Base-by-base conservation (phyloP, 1,140 invertebrate species). In the Nymphalis io region DNA sequence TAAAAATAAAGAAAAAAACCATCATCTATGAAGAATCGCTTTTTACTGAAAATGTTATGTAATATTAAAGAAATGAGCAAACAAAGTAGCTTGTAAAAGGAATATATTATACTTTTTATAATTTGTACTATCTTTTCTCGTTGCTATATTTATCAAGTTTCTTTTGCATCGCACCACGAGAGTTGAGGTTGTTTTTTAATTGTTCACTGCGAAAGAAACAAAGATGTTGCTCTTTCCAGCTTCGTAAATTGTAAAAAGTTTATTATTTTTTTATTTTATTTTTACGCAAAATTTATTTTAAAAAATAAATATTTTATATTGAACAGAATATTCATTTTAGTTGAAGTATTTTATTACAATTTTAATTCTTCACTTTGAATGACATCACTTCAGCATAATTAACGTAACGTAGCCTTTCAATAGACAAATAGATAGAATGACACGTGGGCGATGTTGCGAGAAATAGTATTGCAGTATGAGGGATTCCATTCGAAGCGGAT, bases 141-240 rank as follows among this genome's bases (percentile, higher is more conserved):
- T 33, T 33, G 20, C 39, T 46, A 39, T 60, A 21, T 44, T 23
- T 60, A 60, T 60, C 20, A 44, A 21, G 12, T 60, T 60, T 23
- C 42, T 46, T 46, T 46, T 60, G n/a, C 21, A 60, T 20, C 40
- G 39, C 33, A 44, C 13, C 21, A 44, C 18, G 39, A 2, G 59
- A 60, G 20, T 42, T 23, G 15, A 60, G 11, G 40, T 27, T 60
- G 18, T 44, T 60, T 27, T 44, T 21, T 58, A 12, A 38, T 58
- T 42, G 13, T 44, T 60, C 42, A 15, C 20, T 46, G 23, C 20
- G 40, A 40, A n/a, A 60, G 16, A 60, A 16, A 13, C 39, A 23
- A 60, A 44, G 59, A 60, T 44, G 38, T 18, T 59, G 18, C 18
- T 60, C 18, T 60, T 11, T 60, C 8, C 38, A 18, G 39, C 27